phyloP scores from a whole-genome alignment of 1,140 invertebrate genomes.

The Tetramorium parvispinum region DNA sequence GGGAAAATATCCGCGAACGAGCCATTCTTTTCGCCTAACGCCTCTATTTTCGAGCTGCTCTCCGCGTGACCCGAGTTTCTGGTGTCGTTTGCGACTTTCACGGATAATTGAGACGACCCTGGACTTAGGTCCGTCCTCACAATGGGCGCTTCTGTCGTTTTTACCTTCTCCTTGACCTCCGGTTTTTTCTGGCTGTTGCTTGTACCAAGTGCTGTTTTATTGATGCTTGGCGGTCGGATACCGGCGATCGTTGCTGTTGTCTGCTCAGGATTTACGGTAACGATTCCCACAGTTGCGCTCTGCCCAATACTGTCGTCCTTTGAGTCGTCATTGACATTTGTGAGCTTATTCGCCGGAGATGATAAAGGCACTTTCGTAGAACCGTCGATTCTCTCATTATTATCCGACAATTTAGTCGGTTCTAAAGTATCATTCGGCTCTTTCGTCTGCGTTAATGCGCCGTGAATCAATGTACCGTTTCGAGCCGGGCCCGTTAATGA shows the following conservation, averaged over 20 bases:
- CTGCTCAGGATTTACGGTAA: background rate
- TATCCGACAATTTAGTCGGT: background rate
- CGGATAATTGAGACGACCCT: background rate
- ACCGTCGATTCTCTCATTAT: background rate
- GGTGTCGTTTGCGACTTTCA: background rate
- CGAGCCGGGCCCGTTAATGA: background rate
- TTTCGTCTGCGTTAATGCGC: background rate
- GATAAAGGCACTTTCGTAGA: background rate
- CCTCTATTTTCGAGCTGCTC: background rate
- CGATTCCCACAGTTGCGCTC: background rate
- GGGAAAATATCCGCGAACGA: background rate
- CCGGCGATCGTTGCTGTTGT: background rate
- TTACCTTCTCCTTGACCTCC: background rate
- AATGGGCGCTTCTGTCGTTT: constrained; percentile 20
- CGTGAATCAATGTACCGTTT: constrained; percentile 21
- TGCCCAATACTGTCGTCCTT: background rate
- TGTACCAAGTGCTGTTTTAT: background rate
- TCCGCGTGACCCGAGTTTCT: background rate
- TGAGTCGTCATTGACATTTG: background rate
- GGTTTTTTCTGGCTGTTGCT: constrained; percentile 3
- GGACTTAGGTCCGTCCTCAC: background rate
- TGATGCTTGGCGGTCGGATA: background rate
- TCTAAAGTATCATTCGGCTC: background rate
- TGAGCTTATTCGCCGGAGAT: background rate
- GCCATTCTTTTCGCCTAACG: background rate